Percentiles rank a stretch among this genome's conserved stretches.
Conservation (phyloP, 2,888 invertebrate genomes). For the Pandemis cinnamomeana region DNA sequence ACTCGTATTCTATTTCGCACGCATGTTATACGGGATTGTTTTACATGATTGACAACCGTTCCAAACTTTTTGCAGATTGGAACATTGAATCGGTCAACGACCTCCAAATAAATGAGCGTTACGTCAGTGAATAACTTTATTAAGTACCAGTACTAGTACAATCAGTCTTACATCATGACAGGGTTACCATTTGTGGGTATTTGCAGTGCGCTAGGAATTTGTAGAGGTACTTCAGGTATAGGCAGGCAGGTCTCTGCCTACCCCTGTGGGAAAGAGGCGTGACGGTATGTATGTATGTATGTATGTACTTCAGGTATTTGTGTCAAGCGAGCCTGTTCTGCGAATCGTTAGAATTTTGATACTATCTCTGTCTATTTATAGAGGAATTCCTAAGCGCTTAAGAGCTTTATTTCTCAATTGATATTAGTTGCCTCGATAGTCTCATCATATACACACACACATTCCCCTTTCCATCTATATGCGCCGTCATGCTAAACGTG, state of each 20-base stretch:
- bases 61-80: conserved; percentile 9
- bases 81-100: conserved; percentile 12
- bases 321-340: conserved; percentile 22
- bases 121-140: conserved; percentile 20
- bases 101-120: conserved; percentile 14
- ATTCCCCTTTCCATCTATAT: too few species aligned
- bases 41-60: neutral
- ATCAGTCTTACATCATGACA: conserved; percentile 12
- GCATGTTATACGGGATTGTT: neutral
- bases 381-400: conserved; percentile 9
- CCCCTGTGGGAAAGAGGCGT: too few species aligned
- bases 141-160: conserved; percentile 1
- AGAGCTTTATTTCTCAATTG: conserved; percentile 12
- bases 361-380: conserved; percentile 25
- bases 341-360: conserved; percentile 26
- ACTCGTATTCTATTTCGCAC: neutral
- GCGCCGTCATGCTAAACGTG: too few species aligned
- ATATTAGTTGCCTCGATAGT: neutral
- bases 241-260: too few species aligned
- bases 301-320: conserved; percentile 5
- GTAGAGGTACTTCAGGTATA: conserved; percentile 4
- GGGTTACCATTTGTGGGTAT: conserved; percentile 17
- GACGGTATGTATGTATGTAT: too few species aligned
- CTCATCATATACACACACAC: neutral
- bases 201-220: conserved; percentile 23